Percentiles rank a stretch among this genome's conserved stretches.
These are phyloP conservation scores for Macrosoma leucophasiata DNA, from an alignment of 2,888 invertebrate species.

Conservation along the genomic window DNA sequence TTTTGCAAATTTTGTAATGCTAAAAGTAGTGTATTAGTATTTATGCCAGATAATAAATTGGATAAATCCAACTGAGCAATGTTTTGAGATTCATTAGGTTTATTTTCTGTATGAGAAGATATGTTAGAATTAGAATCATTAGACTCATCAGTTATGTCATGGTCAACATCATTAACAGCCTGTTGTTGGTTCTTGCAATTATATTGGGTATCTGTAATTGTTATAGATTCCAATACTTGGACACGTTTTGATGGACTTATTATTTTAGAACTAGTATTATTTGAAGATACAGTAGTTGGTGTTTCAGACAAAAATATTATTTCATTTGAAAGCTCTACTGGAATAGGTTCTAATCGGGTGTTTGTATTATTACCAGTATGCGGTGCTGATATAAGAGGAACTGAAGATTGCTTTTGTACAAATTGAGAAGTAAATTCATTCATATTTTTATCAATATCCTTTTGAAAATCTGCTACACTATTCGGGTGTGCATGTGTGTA, in stretches of 20 bases:
- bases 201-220: constrained; percentile 28
- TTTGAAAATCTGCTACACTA: too few relatives aligned
- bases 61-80: constrained; percentile 43
- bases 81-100: constrained; percentile 2
- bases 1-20: constrained; percentile 67
- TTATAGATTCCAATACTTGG: constrained; percentile 53
- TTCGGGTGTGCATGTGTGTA: too few relatives aligned
- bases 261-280: constrained; percentile 26
- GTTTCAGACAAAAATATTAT: constrained; percentile 31
- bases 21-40: constrained; percentile 55
- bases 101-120: constrained; percentile 3
- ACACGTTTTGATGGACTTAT: constrained; percentile 50
- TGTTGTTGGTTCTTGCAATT: too few relatives aligned
- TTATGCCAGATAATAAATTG: constrained; percentile 54
- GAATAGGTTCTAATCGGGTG: constrained; percentile 32
- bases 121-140: too few relatives aligned
- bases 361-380: too few relatives aligned
- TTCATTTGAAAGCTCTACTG: constrained; percentile 40
- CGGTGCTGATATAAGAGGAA: not conserved
- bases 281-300: constrained; percentile 21
- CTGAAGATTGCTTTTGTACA: not conserved
- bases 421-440: constrained; percentile 3
- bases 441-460: constrained; percentile 6
- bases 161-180: too few relatives aligned
- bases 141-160: too few relatives aligned